Base-by-base conservation (phyloP, 2,797 vertebrate species). In the Periparus ater region DNA sequence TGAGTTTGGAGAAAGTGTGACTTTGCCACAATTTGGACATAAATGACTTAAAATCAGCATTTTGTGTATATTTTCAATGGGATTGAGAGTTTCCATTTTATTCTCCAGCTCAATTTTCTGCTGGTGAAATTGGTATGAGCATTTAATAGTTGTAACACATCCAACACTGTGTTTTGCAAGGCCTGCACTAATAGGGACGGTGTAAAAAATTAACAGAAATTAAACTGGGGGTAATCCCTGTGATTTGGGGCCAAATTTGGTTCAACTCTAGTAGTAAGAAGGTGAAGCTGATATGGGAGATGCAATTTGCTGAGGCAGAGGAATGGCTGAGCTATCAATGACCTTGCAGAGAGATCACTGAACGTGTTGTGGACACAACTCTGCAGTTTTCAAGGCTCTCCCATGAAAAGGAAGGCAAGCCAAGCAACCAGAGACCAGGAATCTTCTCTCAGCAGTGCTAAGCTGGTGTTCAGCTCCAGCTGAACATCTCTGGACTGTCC, bases 341-440 rank as follows among this genome's bases (percentile, higher is more conserved):
- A 30, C 27, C 36, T 62, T 54, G 45, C 50, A 68, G 29, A 71
- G 44, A 62, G 7, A 21, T 42, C 25, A 16, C 0, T 53, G 50
- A 78, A 19, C 3, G 1, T 11, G 5, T 0, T 40, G 13, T 26
- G 47, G 44, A 18, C 23, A 53, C 19, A 19, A 8, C 0, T 5
- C 27, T 30, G 18, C 9, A 11, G 22, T 38, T 81, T 57, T 57
- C 2, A 0, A 17, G 36, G 11, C 25, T 65, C 26, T 83, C 25
- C 3, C 10, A 7, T 13, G 30, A 27, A 38, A 42, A 79, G 26
- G 32, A 84, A 68, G 66, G 15, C 14, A 60, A 77, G 9, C 53
- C 26, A 54, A 21, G 14, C 18, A 54, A 51, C 9, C 8, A 4
- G 4, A 20, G 23, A 22, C 4, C 13, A 57, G 17, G 13, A 86